phyloP scores from a whole-genome alignment of 2,888 invertebrate genomes.

The Drosophila anceps region DNA sequence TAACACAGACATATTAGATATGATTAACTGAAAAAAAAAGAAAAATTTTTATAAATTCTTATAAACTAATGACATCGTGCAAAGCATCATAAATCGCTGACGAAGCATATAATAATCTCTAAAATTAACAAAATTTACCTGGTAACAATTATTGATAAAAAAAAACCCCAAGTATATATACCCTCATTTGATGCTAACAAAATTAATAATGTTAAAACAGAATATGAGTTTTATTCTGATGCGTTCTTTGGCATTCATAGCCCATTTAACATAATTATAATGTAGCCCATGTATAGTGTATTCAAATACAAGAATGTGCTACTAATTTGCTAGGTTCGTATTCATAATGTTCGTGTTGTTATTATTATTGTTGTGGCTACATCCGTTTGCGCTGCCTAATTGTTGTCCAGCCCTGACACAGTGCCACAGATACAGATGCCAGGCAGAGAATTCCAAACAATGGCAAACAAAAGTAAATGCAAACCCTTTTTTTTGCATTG shows the following conservation, averaged over 20 bases:
- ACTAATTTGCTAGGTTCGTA: constrained; percentile 67
- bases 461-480: constrained; percentile 52
- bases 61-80: no score
- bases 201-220: neutral
- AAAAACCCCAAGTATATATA: neutral
- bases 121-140: no score
- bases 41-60: no score
- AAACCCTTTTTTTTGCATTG: constrained; percentile 33
- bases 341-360: constrained; percentile 44
- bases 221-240: neutral
- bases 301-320: constrained; percentile 40
- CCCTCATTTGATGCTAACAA: neutral
- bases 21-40: no score
- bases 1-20: no score
- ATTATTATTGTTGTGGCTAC: constrained; percentile 35
- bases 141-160: neutral
- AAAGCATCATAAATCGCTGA: no score
- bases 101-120: no score
- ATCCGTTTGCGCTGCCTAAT: constrained; percentile 57
- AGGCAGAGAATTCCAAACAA: constrained; percentile 30
- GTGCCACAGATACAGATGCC: constrained; percentile 62
- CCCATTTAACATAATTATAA: neutral
- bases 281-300: constrained; percentile 12
- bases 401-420: constrained; percentile 80
- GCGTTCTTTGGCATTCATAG: neutral